Evolutionary conservation across 2,113 vertebrate genomes (phyloP).

Genomic region (Antennarius striatus): DNA sequence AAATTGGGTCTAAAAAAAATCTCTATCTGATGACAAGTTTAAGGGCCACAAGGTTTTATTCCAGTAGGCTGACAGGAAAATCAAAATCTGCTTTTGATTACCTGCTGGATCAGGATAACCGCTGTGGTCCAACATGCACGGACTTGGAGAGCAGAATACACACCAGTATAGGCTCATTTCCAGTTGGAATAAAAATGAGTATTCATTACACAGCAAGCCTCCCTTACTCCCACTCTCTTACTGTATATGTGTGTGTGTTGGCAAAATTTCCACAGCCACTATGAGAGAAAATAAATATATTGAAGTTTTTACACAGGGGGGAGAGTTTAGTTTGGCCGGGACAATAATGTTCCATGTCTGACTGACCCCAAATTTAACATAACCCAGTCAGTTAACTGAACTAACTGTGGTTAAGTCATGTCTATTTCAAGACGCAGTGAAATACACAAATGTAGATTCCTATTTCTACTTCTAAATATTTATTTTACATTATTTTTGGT

Average conservation of each 20-base stretch:
- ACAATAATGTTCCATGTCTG: slow-evolving; percentile 54
- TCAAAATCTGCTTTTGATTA: slow-evolving; percentile 61
- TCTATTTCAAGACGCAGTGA: slow-evolving; percentile 5
- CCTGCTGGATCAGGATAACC: slow-evolving; percentile 48
- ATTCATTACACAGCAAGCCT: slow-evolving; percentile 48
- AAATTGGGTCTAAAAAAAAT: neutral
- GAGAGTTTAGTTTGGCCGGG: slow-evolving; percentile 54
- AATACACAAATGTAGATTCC: neutral
- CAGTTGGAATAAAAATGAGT: slow-evolving; percentile 54
- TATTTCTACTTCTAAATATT: neutral
- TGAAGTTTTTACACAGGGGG: slow-evolving; percentile 45
- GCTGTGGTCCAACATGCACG: neutral
- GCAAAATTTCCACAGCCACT: slow-evolving; percentile 40
- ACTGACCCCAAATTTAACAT: slow-evolving; percentile 50
- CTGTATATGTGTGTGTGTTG: slow-evolving; percentile 37
- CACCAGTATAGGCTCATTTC: slow-evolving; percentile 52
- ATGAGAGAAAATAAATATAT: slow-evolving; percentile 56
- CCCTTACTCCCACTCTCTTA: slow-evolving; percentile 4
- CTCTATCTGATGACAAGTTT: slow-evolving; percentile 33
- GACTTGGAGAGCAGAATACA: slow-evolving; percentile 17
- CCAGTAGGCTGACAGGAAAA: slow-evolving; percentile 25
- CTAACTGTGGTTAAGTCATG: slow-evolving; percentile 6
- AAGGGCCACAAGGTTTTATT: slow-evolving; percentile 40
- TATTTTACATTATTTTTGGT: neutral
- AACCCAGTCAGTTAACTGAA: slow-evolving; percentile 33